Conservation (phyloP, 2,113 vertebrate genomes). For the Trematocara nigrifrons region DNA sequence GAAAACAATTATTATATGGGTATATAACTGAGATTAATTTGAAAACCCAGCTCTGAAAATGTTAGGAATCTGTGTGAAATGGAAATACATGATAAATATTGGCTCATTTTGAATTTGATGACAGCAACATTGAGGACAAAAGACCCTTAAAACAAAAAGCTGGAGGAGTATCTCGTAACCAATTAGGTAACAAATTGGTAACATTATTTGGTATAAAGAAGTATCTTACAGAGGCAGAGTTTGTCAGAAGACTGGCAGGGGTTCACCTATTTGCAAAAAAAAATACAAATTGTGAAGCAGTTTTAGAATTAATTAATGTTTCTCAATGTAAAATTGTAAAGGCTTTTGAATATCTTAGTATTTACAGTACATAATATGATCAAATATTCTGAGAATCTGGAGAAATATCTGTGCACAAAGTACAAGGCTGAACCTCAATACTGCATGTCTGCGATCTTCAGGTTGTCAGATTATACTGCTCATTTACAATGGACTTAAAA, state of each 20-base stretch:
- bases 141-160: not conserved
- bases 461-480: not conserved
- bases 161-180: not conserved
- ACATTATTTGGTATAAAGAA: not conserved
- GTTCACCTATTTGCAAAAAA: not conserved
- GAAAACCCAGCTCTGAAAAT: not conserved
- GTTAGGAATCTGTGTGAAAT: not conserved
- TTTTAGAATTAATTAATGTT: not conserved
- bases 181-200: not conserved
- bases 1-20: not conserved
- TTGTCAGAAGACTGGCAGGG: not conserved
- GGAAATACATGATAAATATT: not conserved
- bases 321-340: not conserved
- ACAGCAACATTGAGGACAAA: not conserved
- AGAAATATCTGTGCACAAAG: not conserved
- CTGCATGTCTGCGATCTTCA: not conserved
- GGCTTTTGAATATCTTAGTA: not conserved
- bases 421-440: not conserved
- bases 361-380: not conserved
- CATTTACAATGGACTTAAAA: not conserved
- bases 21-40: not conserved
- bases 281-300: not conserved
- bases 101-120: not conserved
- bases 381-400: not conserved
- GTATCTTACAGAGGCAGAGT: not conserved